phyloP scores from a whole-genome alignment of 2,113 vertebrate genomes.

The Syrmaticus mikado region DNA sequence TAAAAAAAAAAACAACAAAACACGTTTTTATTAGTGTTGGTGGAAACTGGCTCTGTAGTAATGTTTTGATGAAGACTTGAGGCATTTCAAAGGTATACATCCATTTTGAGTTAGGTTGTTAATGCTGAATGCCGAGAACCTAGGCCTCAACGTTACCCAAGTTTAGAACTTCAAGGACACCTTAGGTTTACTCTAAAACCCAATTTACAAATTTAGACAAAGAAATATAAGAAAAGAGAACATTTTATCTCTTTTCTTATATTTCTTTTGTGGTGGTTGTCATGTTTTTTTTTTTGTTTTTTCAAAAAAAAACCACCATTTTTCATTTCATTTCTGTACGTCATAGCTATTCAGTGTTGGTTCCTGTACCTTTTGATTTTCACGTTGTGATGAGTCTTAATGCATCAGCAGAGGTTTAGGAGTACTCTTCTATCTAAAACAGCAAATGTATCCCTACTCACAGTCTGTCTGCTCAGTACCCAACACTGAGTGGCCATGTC shows the following conservation, averaged over 20 bases:
- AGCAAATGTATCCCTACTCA: background rate
- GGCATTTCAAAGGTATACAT: background rate
- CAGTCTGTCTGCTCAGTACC: background rate
- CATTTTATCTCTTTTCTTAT: too few relatives aligned
- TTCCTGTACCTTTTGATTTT: background rate
- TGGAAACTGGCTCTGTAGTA: background rate
- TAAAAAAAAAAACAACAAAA: background rate
- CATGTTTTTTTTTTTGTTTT: too few relatives aligned
- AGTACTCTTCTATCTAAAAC: background rate
- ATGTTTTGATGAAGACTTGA: background rate
- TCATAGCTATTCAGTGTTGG: background rate
- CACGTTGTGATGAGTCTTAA: background rate
- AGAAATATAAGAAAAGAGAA: too few relatives aligned
- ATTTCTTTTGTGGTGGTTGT: too few relatives aligned
- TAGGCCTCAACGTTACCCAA: too few relatives aligned
- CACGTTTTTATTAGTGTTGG: background rate
- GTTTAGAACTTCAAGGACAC: too few relatives aligned
- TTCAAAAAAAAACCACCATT: too few relatives aligned
- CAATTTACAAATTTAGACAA: too few relatives aligned
- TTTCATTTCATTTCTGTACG: background rate
- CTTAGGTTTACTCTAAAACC: too few relatives aligned
- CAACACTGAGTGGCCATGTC: accelerated
- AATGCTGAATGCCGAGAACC: background rate
- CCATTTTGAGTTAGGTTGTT: background rate
- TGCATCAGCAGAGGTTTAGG: background rate